Conservation (phyloP, 2,797 vertebrate species). For the Coregonus sp. region DNA sequence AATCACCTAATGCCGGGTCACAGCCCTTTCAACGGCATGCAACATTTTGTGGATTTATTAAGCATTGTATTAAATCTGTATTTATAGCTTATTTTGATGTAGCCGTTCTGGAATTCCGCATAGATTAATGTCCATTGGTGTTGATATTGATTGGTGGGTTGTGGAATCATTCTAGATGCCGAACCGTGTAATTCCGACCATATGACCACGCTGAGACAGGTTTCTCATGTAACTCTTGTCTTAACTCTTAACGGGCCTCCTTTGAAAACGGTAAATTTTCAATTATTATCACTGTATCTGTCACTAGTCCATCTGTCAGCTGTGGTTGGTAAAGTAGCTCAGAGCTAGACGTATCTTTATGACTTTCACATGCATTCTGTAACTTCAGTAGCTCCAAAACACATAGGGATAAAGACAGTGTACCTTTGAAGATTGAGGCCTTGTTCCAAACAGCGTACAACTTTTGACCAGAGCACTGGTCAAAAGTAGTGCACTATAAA, state of each 20-base stretch:
- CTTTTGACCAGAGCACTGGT: background rate
- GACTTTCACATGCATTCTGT: constrained; percentile 64
- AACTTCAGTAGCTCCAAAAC: constrained; percentile 60
- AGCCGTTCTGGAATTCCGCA: constrained; percentile 21
- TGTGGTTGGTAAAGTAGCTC: constrained; percentile 26
- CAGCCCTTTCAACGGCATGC: constrained; percentile 35
- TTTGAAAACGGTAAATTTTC: constrained; percentile 69
- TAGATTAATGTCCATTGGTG: constrained; percentile 22
- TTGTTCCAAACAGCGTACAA: background rate
- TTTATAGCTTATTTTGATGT: constrained; percentile 33
- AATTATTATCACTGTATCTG: constrained; percentile 65
- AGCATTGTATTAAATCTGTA: constrained; percentile 27
- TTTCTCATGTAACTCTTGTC: constrained; percentile 21
- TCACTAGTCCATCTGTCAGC: constrained; percentile 44
- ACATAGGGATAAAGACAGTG: constrained; percentile 56
- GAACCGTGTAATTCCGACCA: constrained; percentile 26
- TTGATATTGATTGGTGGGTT: constrained; percentile 37
- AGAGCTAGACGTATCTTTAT: constrained; percentile 56
- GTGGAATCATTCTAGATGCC: constrained; percentile 16
- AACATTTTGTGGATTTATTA: constrained; percentile 25
- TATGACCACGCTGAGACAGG: constrained; percentile 19
- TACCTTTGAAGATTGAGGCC: constrained; percentile 61
- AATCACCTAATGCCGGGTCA: constrained; percentile 49
- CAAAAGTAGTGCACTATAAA: too few relatives aligned
- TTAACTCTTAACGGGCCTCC: constrained; percentile 24